phyloP scores from a whole-genome alignment of 2,888 invertebrate genomes.

The Ormyrus thymus region DNA sequence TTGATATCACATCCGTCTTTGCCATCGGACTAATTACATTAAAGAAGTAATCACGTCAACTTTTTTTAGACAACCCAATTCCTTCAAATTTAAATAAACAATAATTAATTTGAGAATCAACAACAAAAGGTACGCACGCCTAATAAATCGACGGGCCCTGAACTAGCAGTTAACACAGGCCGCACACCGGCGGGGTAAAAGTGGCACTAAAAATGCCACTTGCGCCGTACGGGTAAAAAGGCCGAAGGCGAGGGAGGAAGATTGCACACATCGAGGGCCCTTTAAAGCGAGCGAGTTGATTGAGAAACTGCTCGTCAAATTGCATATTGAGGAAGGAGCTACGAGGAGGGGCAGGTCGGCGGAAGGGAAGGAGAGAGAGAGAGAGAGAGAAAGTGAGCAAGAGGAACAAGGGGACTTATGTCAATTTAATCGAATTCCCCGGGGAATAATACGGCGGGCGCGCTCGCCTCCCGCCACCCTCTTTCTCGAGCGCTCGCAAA shows the following conservation, averaged over 20 bases:
- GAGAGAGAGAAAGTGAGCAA: neutral
- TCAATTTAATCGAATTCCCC: constrained; percentile 55
- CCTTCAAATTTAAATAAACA: too few relatives aligned
- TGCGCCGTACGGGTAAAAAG: neutral
- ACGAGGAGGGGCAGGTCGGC: neutral
- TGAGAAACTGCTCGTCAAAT: constrained; percentile 43
- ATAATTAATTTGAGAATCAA: too few relatives aligned
- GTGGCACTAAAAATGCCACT: too few relatives aligned
- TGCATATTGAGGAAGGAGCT: constrained; percentile 37
- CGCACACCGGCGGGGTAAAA: too few relatives aligned
- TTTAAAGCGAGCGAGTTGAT: constrained; percentile 19
- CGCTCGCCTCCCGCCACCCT: constrained; percentile 19
- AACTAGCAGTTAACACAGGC: too few relatives aligned
- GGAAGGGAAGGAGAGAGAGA: too few relatives aligned
- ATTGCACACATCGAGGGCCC: constrained; percentile 17
- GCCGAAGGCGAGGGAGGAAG: neutral
- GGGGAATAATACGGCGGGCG: constrained; percentile 45
- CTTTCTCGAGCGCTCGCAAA: constrained; percentile 11
- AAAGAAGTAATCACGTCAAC: too few relatives aligned
- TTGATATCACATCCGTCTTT: too few relatives aligned
- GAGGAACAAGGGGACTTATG: constrained; percentile 48
- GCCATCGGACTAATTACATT: too few relatives aligned
- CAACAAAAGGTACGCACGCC: too few relatives aligned
- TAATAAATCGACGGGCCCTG: too few relatives aligned
- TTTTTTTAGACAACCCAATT: too few relatives aligned